Percentiles rank a stretch among this genome's conserved stretches.
phyloP scores from a whole-genome alignment of 2,888 invertebrate species.

The Luperina nickerlii region DNA sequence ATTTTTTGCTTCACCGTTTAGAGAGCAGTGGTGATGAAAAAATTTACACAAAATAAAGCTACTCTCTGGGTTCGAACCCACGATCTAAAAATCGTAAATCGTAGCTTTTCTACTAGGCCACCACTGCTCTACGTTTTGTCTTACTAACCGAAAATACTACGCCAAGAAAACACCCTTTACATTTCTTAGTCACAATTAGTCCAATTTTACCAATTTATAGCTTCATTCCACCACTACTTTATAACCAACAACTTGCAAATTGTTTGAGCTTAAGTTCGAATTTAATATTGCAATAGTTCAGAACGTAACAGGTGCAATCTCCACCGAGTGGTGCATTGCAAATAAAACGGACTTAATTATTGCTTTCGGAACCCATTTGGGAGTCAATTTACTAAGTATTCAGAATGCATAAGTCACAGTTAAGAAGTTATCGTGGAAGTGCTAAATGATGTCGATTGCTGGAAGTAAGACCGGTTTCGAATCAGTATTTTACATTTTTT shows the following conservation, averaged over 20 bases:
- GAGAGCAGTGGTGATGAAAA: too few relatives aligned
- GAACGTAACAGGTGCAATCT: slow-evolving; percentile 56
- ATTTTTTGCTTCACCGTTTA: too few relatives aligned
- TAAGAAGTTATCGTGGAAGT: slow-evolving; percentile 11
- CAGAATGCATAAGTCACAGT: slow-evolving; percentile 26
- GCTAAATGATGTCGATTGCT: neutral
- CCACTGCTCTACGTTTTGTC: neutral
- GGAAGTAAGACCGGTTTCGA: neutral
- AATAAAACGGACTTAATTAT: slow-evolving; percentile 54
- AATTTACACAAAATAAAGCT: too few relatives aligned
- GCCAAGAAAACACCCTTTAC: neutral
- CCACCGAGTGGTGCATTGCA: slow-evolving; percentile 33
- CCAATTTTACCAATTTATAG: slow-evolving; percentile 30
- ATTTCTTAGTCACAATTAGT: slow-evolving; percentile 12
- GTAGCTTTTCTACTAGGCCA: too few relatives aligned
- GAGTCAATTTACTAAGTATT: slow-evolving; percentile 40
- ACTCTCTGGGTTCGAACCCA: too few relatives aligned
- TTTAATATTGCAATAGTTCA: slow-evolving; percentile 52
- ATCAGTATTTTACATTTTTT: neutral
- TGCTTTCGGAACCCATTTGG: slow-evolving; percentile 22
- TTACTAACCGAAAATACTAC: neutral
- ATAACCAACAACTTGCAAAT: slow-evolving; percentile 33
- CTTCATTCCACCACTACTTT: slow-evolving; percentile 10
- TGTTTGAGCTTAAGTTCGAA: slow-evolving; percentile 34
- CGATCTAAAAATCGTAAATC: too few relatives aligned